Percentiles rank a stretch among this genome's conserved stretches.
These are phyloP conservation scores for Mystacornis crossleyi DNA, from an alignment of 2,113 vertebrate species.

Conservation along the genomic window DNA sequence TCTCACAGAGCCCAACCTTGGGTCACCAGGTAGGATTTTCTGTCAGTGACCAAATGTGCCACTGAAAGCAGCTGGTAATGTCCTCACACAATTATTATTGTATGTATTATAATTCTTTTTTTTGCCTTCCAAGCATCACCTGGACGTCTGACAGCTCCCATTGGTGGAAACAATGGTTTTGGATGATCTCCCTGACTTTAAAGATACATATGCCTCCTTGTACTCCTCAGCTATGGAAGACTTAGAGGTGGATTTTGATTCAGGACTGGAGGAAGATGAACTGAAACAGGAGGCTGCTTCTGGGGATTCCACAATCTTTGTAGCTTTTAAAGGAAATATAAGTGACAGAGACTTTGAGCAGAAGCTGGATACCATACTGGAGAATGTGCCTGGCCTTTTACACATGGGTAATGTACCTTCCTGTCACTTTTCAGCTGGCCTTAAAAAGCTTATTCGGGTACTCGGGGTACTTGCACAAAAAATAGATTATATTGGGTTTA, in stretches of 20 bases:
- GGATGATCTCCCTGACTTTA: conserved; percentile 62
- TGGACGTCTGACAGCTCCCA: conserved; percentile 47
- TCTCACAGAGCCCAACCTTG: not conserved
- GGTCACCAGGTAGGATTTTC: conserved; percentile 12
- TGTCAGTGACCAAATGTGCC: not conserved
- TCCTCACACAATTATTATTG: not conserved
- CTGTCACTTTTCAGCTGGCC: not conserved
- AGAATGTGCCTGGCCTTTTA: conserved; percentile 86
- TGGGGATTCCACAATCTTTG: conserved; percentile 86
- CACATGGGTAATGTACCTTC: conserved; percentile 84
- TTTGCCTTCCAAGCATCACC: conserved; percentile 58
- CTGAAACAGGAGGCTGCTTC: conserved; percentile 71
- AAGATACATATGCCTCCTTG: conserved; percentile 74
- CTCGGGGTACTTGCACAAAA: not conserved
- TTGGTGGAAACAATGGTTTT: conserved; percentile 75
- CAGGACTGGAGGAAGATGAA: conserved; percentile 83
- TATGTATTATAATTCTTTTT: not conserved
- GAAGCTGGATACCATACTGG: conserved; percentile 86
- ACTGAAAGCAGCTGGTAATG: not conserved
- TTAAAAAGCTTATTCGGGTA: not conserved
- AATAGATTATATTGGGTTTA: not conserved
- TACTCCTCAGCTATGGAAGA: conserved; percentile 76
- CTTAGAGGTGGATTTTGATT: conserved; percentile 85
- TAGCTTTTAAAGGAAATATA: conserved; percentile 93
- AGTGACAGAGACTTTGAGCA: conserved; percentile 89